phyloP scores from a whole-genome alignment of 30 jellyfish, hydroid and myxozoan genomes.

The Sanderia malayensis region DNA sequence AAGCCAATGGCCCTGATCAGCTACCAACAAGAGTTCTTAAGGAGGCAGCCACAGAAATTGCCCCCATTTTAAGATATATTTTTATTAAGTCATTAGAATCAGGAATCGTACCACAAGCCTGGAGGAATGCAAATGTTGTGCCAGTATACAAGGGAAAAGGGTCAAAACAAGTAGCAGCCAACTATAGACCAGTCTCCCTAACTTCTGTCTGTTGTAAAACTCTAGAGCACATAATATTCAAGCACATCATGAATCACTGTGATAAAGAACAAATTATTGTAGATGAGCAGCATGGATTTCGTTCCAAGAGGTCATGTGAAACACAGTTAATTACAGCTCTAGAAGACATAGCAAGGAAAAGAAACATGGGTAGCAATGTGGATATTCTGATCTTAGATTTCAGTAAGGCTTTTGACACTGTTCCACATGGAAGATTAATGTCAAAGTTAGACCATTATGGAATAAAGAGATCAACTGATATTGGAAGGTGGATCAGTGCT shows the following conservation, averaged over 20 bases:
- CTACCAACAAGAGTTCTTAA: constrained; percentile 47
- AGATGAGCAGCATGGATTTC: constrained; percentile 56
- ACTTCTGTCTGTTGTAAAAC: constrained; percentile 48
- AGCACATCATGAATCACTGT: constrained; percentile 47
- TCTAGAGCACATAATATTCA: constrained; percentile 39
- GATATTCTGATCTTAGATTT: constrained; percentile 52
- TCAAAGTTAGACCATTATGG: constrained; percentile 54
- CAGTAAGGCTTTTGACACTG: constrained; percentile 64
- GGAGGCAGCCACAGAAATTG: constrained; percentile 46
- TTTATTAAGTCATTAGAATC: constrained; percentile 27
- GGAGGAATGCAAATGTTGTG: constrained; percentile 22
- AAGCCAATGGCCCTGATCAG: constrained; percentile 45
- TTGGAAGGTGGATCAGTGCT: constrained; percentile 56
- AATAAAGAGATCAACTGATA: constrained; percentile 42
- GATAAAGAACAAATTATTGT: constrained; percentile 34
- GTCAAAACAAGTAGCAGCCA: constrained; percentile 51
- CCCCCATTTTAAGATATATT: constrained; percentile 32
- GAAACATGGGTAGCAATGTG: constrained; percentile 58
- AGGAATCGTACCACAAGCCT: constrained; percentile 31
- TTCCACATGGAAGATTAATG: constrained; percentile 29
- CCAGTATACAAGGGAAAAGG: constrained; percentile 43
- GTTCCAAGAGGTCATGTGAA: constrained; percentile 57
- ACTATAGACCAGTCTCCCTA: constrained; percentile 41
- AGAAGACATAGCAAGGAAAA: constrained; percentile 66
- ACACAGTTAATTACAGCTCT: constrained; percentile 61